Evolutionary conservation across 2,888 invertebrate genomes (phyloP).

Genomic region (Sabellastarte sp.): DNA sequence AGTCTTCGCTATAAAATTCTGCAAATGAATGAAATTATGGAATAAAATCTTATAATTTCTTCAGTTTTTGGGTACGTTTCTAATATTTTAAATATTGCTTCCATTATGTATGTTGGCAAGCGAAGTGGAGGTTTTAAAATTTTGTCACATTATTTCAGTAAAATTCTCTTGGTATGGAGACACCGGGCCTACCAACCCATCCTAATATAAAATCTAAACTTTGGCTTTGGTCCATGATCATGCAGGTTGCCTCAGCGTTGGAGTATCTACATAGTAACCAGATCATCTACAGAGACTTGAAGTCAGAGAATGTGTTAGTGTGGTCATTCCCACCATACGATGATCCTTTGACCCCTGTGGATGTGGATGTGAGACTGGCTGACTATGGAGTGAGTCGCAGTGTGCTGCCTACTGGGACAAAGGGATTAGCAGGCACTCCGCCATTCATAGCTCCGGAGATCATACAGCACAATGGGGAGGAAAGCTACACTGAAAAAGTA

Average conservation of each 20-base stretch:
- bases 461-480: conserved; percentile 95
- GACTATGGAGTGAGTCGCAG: conserved; percentile 84
- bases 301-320: conserved; percentile 97
- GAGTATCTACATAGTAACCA: conserved; percentile 91
- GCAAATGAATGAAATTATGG: too few relatives aligned
- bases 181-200: too few relatives aligned
- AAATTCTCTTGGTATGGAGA: too few relatives aligned
- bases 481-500: conserved; percentile 96
- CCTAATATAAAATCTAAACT: too few relatives aligned
- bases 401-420: conserved; percentile 73
- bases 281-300: conserved; percentile 87
- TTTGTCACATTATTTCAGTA: too few relatives aligned
- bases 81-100: too few relatives aligned
- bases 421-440: conserved; percentile 89
- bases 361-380: conserved; percentile 77
- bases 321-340: conserved; percentile 89
- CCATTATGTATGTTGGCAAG: too few relatives aligned
- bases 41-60: too few relatives aligned
- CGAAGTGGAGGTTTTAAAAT: too few relatives aligned
- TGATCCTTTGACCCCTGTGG: conserved; percentile 36
- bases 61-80: too few relatives aligned
- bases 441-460: conserved; percentile 99
- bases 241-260: conserved; percentile 80
- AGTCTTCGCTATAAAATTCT: too few relatives aligned
- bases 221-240: neutral